phyloP scores from a whole-genome alignment of 2,797 vertebrate genomes.

The Gephyroberyx darwinii region DNA sequence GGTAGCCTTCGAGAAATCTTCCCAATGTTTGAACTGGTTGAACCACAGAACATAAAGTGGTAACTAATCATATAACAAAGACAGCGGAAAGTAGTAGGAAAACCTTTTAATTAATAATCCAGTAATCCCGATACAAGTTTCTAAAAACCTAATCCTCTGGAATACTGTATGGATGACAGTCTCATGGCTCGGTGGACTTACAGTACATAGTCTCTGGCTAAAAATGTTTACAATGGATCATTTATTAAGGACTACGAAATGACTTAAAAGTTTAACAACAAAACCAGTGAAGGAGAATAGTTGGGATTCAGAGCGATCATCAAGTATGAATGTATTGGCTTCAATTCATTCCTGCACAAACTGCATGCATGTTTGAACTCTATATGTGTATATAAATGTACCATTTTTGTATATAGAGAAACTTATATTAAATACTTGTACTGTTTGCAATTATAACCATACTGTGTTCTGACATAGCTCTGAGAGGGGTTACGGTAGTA shows the following conservation, averaged over 20 bases:
- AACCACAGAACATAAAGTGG: conserved; percentile 43
- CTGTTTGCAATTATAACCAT: conserved; percentile 74
- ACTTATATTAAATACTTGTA: conserved; percentile 77
- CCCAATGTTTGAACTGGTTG: conserved; percentile 32
- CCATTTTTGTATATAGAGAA: conserved; percentile 80
- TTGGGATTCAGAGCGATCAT: conserved; percentile 39
- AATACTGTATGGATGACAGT: conserved; percentile 56
- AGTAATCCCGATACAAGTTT: conserved; percentile 9
- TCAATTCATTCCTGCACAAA: conserved; percentile 78
- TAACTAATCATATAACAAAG: conserved; percentile 39
- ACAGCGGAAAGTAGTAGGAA: conserved; percentile 5
- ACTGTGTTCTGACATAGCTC: conserved; percentile 64
- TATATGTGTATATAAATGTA: conserved; percentile 81
- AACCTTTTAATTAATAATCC: conserved; percentile 9
- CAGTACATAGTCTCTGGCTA: conserved; percentile 32
- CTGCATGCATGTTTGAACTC: conserved; percentile 65
- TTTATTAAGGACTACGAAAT: conserved; percentile 36
- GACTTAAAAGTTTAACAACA: conserved; percentile 29
- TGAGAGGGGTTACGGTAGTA: conserved; percentile 57
- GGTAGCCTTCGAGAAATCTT: conserved; percentile 29
- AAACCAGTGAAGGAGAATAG: conserved; percentile 19
- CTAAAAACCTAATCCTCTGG: conserved; percentile 35
- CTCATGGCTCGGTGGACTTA: conserved; percentile 41
- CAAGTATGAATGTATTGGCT: conserved; percentile 71
- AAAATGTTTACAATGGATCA: conserved; percentile 63